These are phyloP conservation scores for Oedothorax gibbosus DNA, from an alignment of 1,140 invertebrate species.

Conservation along the genomic window DNA sequence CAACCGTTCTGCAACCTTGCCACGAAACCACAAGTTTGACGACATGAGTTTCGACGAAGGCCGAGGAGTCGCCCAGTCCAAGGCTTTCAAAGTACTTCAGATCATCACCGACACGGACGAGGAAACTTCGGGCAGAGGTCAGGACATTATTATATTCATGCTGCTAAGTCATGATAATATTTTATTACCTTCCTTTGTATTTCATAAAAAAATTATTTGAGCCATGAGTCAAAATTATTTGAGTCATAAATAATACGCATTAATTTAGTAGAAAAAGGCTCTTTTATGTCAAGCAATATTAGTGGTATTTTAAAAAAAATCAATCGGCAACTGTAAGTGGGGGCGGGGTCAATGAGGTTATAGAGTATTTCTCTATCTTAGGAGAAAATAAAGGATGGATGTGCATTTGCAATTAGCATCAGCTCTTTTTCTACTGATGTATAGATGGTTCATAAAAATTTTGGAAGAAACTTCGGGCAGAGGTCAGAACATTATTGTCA, in stretches of 20 bases:
- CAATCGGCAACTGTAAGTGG: too few species aligned
- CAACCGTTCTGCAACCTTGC: conserved; percentile 23
- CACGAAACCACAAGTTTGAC: conserved; percentile 38
- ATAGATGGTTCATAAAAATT: too few species aligned
- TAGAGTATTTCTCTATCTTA: too few species aligned
- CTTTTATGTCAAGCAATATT: too few species aligned
- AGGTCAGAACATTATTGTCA: neutral
- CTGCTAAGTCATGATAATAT: neutral
- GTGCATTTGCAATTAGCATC: too few species aligned
- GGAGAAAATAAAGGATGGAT: too few species aligned
- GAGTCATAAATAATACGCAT: neutral
- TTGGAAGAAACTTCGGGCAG: neutral
- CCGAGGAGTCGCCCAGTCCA: conserved; percentile 69
- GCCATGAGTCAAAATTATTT: neutral
- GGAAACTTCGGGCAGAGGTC: neutral
- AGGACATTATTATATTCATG: neutral
- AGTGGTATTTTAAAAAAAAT: too few species aligned
- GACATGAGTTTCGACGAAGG: conserved; percentile 12
- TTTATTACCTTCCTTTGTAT: neutral
- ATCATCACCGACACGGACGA: conserved; percentile 76
- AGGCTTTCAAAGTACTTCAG: conserved; percentile 86
- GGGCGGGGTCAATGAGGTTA: too few species aligned
- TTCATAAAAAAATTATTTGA: too few species aligned
- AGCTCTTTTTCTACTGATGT: too few species aligned
- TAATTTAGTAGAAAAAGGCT: too few species aligned